phyloP scores from a whole-genome alignment of 2,797 vertebrate species.

The Anguilla obscura region DNA sequence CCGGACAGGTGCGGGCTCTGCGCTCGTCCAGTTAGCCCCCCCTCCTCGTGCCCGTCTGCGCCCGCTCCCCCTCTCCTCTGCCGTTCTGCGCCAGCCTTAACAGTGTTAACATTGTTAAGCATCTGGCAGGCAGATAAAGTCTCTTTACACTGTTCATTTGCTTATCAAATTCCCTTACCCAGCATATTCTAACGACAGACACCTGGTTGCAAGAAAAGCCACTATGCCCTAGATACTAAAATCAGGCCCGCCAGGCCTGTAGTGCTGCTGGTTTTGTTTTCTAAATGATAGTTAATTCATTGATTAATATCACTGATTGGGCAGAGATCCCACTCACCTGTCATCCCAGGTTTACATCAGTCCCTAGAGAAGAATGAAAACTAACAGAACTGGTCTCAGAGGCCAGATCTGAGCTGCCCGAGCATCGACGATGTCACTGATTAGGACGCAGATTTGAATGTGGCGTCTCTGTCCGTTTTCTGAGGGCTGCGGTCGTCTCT shows the following conservation, averaged over 20 bases:
- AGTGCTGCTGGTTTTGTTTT: not conserved
- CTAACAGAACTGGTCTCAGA: not conserved
- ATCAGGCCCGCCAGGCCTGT: not conserved
- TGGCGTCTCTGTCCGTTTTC: not conserved
- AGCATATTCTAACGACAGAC: not conserved
- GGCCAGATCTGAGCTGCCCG: not conserved
- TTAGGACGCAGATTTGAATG: not conserved
- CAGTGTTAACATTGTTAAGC: not conserved
- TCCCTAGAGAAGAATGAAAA: not conserved
- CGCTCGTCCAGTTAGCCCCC: not conserved
- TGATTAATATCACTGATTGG: not conserved
- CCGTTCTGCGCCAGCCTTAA: not conserved
- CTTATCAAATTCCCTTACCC: not conserved
- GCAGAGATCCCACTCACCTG: not conserved
- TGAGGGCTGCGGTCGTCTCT: not conserved
- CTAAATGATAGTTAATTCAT: not conserved
- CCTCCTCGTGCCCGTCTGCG: not conserved
- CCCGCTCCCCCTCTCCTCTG: not conserved
- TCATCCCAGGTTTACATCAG: not conserved
- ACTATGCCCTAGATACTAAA: not conserved
- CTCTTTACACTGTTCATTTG: not conserved
- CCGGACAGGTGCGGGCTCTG: conserved; percentile 74
- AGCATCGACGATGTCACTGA: not conserved
- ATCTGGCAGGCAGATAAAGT: not conserved
- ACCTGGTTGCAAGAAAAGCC: not conserved